Base-by-base conservation (phyloP, 2,797 vertebrate species). In the Macropodus opercularis region DNA sequence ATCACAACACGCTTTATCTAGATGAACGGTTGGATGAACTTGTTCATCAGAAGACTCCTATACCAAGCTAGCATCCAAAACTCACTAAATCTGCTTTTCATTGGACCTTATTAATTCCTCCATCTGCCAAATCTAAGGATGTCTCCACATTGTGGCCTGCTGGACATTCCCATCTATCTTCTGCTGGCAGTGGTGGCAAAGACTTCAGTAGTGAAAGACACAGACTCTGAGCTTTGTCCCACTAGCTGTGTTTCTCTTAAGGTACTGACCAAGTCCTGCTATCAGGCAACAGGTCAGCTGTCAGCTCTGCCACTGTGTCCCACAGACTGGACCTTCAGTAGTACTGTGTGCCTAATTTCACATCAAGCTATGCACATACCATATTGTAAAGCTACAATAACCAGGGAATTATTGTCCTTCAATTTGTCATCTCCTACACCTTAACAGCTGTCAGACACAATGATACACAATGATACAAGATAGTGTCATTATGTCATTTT, bases 161-260 rank as follows among this genome's bases (percentile, higher is more conserved):
- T 13, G 39, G 24, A 8, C 19, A 43, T 32, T n/a, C 14, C 4
- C 12, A 22, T 56, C 17, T 8, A 17, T 40, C 56, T 57, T 59
- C 39, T 19, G 4, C 8, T 26, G 19, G 36, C 51, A 50, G 36
- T 26, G 13, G 22, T 22, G 59, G 19, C n/a, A n/a, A 43, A 53
- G 47, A 56, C 14, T 40, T 52, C 36, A 46, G 19, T 34, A 42
- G 64, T 76, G 62, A 47, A 48, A 48, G 29, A 57, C 29, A 49
- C 21, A 44, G 29, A 35, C 11, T 26, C 24, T 40, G 9, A 70
- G 62, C 36, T 62, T 54, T 26, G 13, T 15, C 44, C 36, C 32
- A 29, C 46, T 63, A 15, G 36, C 29, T 63, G 32, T 18, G 9
- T 24, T 11, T 55, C 26, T 48, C 39, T 34, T 61, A n/a, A n/a